Evolutionary conservation across 2,797 vertebrate genomes (phyloP).

Genomic region (Adrianichthys oophorus): DNA sequence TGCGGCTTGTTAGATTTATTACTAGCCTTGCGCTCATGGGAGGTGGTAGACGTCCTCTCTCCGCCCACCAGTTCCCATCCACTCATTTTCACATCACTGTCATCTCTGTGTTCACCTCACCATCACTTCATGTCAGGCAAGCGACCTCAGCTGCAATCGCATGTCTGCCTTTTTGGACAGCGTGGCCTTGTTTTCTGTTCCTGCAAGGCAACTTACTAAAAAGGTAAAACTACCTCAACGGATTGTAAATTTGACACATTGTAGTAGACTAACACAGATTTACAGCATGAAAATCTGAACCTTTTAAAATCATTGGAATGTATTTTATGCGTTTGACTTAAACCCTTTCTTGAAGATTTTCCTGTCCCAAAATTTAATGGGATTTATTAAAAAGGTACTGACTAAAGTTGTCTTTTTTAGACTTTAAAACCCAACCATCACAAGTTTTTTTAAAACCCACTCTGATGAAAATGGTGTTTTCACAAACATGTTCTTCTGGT

Average conservation of each 20-base stretch:
- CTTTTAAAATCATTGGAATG: conserved; percentile 34
- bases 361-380: too few relatives aligned
- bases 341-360: too few relatives aligned
- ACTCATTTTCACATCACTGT: conserved; percentile 64
- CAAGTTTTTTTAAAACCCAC: too few relatives aligned
- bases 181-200: conserved; percentile 80
- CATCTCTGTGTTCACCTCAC: conserved; percentile 69
- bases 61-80: conserved; percentile 42
- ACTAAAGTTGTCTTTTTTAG: too few relatives aligned
- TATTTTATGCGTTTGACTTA: too few relatives aligned
- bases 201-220: conserved; percentile 82
- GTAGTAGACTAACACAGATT: conserved; percentile 30
- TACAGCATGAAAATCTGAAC: conserved; percentile 26
- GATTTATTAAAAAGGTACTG: too few relatives aligned
- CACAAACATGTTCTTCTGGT: too few relatives aligned
- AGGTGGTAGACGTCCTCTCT: conserved; percentile 38
- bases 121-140: conserved; percentile 80
- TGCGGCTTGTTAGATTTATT: conserved; percentile 25
- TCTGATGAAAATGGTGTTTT: too few relatives aligned
- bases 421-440: too few relatives aligned
- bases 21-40: conserved; percentile 23
- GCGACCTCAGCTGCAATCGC: conserved; percentile 84
- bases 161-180: conserved; percentile 90
- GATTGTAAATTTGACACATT: conserved; percentile 30
- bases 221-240: conserved; percentile 83